phyloP scores from a whole-genome alignment of 2,888 invertebrate species.

The Drosophila leonis region DNA sequence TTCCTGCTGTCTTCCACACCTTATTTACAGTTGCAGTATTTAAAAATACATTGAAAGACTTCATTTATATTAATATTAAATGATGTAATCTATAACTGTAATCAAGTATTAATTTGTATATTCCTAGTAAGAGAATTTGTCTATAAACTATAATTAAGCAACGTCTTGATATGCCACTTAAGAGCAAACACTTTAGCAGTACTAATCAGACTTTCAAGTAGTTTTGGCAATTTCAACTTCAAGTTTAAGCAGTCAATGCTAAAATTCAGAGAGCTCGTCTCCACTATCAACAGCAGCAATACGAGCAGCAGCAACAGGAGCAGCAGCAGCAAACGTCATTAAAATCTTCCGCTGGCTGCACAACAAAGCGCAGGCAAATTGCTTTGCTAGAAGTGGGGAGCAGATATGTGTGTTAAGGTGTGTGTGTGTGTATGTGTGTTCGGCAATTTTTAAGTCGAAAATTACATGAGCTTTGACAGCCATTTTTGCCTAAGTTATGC shows the following conservation, averaged over 20 bases:
- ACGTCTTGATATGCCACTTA: background rate
- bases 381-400: conserved; percentile 43
- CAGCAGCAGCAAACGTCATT: conserved; percentile 58
- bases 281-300: conserved; percentile 11
- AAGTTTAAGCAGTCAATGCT: conserved; percentile 15
- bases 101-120: background rate
- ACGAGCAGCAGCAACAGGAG: background rate
- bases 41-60: too few relatives aligned
- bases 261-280: conserved; percentile 52
- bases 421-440: conserved; percentile 14
- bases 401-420: background rate
- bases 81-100: background rate
- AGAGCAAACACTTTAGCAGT: background rate
- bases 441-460: conserved; percentile 32
- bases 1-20: too few relatives aligned
- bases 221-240: background rate
- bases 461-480: conserved; percentile 38
- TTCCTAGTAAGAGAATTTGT: background rate
- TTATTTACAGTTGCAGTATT: too few relatives aligned
- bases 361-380: conserved; percentile 74
- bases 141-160: background rate
- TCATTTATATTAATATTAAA: background rate
- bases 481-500: conserved; percentile 59
- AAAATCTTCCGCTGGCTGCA: conserved; percentile 75
- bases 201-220: background rate